These are phyloP conservation scores for Xylota sylvarum DNA, from an alignment of 2,888 invertebrate species.

Conservation along the genomic window DNA sequence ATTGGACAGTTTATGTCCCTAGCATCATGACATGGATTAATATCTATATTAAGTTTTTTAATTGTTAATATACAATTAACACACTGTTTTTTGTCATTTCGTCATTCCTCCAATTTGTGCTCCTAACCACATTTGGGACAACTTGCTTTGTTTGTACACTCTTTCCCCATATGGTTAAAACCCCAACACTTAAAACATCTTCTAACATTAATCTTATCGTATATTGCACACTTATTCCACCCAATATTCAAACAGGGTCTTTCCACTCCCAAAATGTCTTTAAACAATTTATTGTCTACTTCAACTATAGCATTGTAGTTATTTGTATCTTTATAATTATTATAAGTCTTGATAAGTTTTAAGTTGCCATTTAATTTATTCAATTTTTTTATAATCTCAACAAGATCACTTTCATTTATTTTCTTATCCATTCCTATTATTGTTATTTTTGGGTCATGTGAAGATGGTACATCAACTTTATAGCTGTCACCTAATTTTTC, in stretches of 20 bases:
- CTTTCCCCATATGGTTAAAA: no score
- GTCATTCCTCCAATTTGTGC: no score
- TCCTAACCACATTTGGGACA: no score
- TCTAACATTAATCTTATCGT: no score
- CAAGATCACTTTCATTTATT: conserved; percentile 6
- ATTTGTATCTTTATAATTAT: conserved; percentile 26
- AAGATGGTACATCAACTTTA: conserved; percentile 12
- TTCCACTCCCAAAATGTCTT: conserved; percentile 27
- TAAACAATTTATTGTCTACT: conserved; percentile 21
- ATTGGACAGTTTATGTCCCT: no score
- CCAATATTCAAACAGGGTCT: conserved; percentile 27
- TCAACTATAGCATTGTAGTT: conserved; percentile 40
- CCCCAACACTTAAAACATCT: no score
- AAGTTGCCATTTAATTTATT: conserved; percentile 19
- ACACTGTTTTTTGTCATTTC: no score
- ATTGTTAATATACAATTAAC: no score
- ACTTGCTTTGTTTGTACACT: no score
- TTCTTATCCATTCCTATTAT: conserved; percentile 6
- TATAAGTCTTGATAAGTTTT: conserved; percentile 8
- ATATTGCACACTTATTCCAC: no score
- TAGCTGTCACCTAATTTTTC: conserved; percentile 27
- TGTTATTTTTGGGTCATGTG: conserved; percentile 7
- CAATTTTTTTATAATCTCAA: conserved; percentile 24
- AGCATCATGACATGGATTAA: no score
- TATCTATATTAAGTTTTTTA: no score